Percentiles rank a stretch among this genome's conserved stretches.
These are phyloP conservation scores for Neogobius melanostomus DNA, from an alignment of 2,113 vertebrate genomes.

Conservation along the genomic window DNA sequence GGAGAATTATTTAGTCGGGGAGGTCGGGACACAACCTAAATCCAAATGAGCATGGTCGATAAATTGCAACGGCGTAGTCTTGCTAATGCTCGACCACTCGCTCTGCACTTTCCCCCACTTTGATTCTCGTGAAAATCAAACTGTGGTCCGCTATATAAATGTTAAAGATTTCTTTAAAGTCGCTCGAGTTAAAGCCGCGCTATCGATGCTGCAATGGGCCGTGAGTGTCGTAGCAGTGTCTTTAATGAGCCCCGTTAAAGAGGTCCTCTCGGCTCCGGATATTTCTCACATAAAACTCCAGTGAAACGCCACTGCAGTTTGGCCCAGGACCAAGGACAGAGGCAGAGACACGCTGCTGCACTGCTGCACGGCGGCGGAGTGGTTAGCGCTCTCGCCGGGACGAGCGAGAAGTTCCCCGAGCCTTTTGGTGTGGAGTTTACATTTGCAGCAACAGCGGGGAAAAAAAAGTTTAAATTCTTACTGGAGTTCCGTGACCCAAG, in stretches of 20 bases:
- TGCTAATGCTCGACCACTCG: too few relatives aligned
- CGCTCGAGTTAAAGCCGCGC: neutral
- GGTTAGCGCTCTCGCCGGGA: too few relatives aligned
- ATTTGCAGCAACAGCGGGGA: too few relatives aligned
- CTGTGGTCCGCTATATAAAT: neutral
- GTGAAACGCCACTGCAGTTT: neutral
- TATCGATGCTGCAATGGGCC: neutral
- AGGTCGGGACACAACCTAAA: neutral
- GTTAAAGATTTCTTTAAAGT: neutral
- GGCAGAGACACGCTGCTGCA: neutral
- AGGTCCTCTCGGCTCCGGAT: neutral
- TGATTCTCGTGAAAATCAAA: neutral
- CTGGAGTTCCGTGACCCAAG: too few relatives aligned
- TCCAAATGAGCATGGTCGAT: neutral
- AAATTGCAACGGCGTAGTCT: too few relatives aligned
- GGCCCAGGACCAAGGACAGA: slow-evolving; percentile 4
- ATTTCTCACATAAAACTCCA: neutral
- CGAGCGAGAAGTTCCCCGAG: too few relatives aligned
- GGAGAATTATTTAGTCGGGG: slow-evolving; percentile 1
- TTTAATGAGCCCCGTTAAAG: neutral
- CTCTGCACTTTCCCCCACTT: too few relatives aligned
- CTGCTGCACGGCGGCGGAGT: neutral
- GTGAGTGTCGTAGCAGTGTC: neutral
- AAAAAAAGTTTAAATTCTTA: too few relatives aligned
- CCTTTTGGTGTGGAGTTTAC: too few relatives aligned